Conservation (phyloP, 92 coral and sea anemone genomes). For the Phenganax stokvisi region DNA sequence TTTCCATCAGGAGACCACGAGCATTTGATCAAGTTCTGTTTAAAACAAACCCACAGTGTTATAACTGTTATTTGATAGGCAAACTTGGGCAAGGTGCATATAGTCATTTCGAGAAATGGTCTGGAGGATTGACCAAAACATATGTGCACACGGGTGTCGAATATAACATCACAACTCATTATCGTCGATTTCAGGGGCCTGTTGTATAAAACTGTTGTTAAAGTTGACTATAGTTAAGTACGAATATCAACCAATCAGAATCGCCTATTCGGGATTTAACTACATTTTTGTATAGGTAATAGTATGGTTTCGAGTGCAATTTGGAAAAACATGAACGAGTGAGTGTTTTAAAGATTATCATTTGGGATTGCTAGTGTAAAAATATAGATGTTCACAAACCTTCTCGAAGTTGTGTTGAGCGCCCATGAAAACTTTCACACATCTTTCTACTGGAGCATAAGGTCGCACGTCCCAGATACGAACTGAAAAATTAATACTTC, state of each 20-base stretch:
- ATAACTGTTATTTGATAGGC: background rate
- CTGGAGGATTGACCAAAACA: too few species aligned
- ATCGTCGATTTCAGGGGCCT: background rate
- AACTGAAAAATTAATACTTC: conserved; percentile 47
- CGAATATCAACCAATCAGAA: too few species aligned
- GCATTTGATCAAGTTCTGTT: conserved; percentile 82
- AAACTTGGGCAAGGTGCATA: background rate
- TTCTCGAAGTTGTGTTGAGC: conserved; percentile 97
- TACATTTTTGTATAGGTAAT: too few species aligned
- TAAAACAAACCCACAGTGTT: conserved; percentile 6
- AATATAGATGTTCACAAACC: conserved; percentile 39
- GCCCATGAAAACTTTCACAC: conserved; percentile 92
- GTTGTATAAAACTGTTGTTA: too few species aligned
- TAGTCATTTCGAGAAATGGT: too few species aligned
- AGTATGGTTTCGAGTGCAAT: too few species aligned
- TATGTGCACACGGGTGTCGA: too few species aligned
- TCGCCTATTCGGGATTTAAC: too few species aligned
- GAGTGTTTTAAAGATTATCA: too few species aligned
- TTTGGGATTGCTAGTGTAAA: too few species aligned
- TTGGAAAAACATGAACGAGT: too few species aligned
- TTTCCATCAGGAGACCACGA: conserved; percentile 96
- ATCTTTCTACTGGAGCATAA: conserved; percentile 94
- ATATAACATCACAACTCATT: background rate
- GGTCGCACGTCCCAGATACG: conserved; percentile 99
- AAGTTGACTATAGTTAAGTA: too few species aligned